phyloP scores from a whole-genome alignment of 2,888 invertebrate genomes.

The Clistopyga incitator region DNA sequence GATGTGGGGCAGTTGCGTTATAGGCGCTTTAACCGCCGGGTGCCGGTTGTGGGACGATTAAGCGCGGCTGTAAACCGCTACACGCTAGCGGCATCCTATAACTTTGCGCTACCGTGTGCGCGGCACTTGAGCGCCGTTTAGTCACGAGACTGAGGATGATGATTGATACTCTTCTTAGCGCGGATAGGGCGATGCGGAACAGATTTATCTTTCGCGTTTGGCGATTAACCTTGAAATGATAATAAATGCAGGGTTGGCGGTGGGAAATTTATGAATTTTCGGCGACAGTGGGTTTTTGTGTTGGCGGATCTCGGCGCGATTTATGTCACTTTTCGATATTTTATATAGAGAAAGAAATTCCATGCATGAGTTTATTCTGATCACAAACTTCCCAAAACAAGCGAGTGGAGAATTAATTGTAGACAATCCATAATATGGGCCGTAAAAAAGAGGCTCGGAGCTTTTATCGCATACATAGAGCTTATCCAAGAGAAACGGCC shows the following conservation, averaged over 20 bases:
- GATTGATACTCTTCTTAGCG: too few species aligned
- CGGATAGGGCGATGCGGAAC: neutral
- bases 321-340: too few species aligned
- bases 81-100: neutral
- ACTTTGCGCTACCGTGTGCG: neutral
- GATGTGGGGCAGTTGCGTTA: neutral
- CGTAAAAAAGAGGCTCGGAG: neutral
- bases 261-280: too few species aligned
- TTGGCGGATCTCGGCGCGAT: too few species aligned
- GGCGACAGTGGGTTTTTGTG: too few species aligned
- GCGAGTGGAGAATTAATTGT: too few species aligned
- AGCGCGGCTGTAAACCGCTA: neutral
- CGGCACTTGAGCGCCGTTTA: neutral
- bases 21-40: neutral
- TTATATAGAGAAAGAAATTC: too few species aligned
- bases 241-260: too few species aligned
- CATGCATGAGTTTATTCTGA: too few species aligned
- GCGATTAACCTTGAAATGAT: neutral
- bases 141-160: neutral
- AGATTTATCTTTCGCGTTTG: neutral
- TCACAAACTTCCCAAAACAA: too few species aligned
- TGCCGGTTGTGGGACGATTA: constrained; percentile 6
- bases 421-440: too few species aligned
- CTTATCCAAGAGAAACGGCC: neutral
- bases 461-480: neutral